These are phyloP conservation scores for Drosophila sp. DNA, from an alignment of 1,140 invertebrate genomes.

Conservation along the genomic window DNA sequence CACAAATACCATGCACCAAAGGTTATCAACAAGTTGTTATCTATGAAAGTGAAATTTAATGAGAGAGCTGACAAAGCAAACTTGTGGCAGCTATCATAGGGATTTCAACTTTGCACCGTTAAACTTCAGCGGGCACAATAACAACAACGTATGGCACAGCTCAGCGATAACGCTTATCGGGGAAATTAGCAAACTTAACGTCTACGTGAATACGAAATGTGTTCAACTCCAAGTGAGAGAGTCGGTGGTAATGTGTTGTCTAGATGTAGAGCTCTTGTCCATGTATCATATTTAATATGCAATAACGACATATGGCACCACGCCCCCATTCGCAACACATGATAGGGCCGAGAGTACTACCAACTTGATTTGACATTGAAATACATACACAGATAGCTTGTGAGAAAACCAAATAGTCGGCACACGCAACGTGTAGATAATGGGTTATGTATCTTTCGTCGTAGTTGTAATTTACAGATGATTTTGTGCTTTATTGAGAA, in stretches of 20 bases:
- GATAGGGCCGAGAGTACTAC: constrained; percentile 13
- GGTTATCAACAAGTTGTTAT: constrained; percentile 51
- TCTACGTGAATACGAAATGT: constrained; percentile 10
- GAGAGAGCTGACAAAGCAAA: constrained; percentile 15
- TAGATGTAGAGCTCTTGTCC: background rate
- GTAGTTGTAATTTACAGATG: background rate
- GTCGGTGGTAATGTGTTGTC: background rate
- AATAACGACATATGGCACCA: constrained; percentile 31
- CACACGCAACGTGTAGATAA: constrained; percentile 1
- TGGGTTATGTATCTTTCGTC: background rate
- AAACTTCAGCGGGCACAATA: constrained; percentile 20
- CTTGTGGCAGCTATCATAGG: constrained; percentile 35
- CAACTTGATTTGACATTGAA: constrained; percentile 7
- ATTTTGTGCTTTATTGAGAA: constrained; percentile 71
- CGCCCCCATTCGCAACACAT: constrained; percentile 33
- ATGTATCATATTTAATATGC: constrained; percentile 36
- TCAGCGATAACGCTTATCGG: constrained; percentile 57
- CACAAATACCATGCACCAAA: constrained; percentile 20
- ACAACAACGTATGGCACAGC: constrained; percentile 3
- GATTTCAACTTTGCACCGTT: constrained; percentile 42
- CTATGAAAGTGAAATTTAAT: constrained; percentile 46
- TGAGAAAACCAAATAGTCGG: background rate
- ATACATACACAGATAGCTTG: background rate
- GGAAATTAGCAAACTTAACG: constrained; percentile 34
- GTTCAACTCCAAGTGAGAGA: constrained; percentile 1